phyloP scores from a whole-genome alignment of 2,797 vertebrate genomes.

The Lepus townsendii region DNA sequence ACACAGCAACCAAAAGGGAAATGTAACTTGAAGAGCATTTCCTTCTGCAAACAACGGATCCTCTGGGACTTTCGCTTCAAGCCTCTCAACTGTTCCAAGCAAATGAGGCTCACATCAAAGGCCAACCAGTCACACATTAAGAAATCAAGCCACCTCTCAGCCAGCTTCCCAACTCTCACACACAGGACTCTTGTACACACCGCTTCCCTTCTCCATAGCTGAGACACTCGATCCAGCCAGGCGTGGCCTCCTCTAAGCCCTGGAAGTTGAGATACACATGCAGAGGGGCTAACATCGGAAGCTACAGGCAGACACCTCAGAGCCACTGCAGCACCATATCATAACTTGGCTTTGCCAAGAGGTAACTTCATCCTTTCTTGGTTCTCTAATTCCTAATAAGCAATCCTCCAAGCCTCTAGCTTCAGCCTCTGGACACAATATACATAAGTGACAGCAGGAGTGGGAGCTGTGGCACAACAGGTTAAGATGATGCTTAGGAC shows the following conservation, averaged over 20 bases:
- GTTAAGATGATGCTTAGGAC: no score
- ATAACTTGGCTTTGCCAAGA: constrained; percentile 52
- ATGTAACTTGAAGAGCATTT: constrained; percentile 84
- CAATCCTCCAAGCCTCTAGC: neutral
- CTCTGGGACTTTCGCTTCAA: constrained; percentile 87
- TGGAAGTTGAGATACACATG: constrained; percentile 45
- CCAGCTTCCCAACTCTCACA: constrained; percentile 68
- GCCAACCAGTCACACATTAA: constrained; percentile 79
- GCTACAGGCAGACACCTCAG: constrained; percentile 46
- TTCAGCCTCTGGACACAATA: constrained; percentile 35
- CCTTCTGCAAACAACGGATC: constrained; percentile 85
- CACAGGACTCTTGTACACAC: constrained; percentile 61
- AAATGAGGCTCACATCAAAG: constrained; percentile 87
- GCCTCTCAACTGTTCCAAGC: constrained; percentile 86
- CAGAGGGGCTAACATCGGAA: constrained; percentile 64
- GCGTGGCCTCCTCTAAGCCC: constrained; percentile 68
- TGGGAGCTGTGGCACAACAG: no score
- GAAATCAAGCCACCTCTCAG: constrained; percentile 71
- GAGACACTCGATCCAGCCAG: constrained; percentile 69
- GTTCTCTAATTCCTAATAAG: constrained; percentile 45
- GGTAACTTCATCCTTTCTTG: constrained; percentile 51
- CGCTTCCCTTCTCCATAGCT: constrained; percentile 64
- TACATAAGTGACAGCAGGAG: neutral
- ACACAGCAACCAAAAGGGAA: constrained; percentile 59
- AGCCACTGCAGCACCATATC: neutral